phyloP scores from a whole-genome alignment of 2,113 vertebrate species.

The Meles meles region DNA sequence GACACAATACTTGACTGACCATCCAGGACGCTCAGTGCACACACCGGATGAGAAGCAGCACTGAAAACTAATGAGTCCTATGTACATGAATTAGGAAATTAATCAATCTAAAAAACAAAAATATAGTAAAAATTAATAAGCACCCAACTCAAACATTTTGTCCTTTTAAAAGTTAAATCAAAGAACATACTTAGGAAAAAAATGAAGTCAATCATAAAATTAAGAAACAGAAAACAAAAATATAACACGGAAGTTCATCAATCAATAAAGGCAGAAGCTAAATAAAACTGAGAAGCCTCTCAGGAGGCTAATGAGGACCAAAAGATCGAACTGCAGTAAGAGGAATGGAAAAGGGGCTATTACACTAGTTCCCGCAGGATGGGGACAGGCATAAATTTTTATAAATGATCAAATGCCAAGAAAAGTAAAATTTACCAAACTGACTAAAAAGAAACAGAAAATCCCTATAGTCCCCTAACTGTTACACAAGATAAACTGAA shows the following conservation, averaged over 20 bases:
- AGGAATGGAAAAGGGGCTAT: background rate
- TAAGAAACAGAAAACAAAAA: slow-evolving; percentile 31
- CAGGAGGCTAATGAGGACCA: background rate
- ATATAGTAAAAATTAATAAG: background rate
- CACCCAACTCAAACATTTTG: background rate
- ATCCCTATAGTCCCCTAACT: background rate
- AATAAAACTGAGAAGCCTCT: background rate
- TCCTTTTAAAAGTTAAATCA: slow-evolving; percentile 22
- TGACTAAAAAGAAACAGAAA: background rate
- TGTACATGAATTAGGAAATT: background rate
- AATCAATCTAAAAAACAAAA: background rate
- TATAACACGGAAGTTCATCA: background rate
- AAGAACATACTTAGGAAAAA: slow-evolving; percentile 20
- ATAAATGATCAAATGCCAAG: background rate
- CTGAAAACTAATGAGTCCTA: background rate
- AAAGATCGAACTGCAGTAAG: background rate
- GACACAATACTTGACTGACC: background rate
- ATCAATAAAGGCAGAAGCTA: background rate
- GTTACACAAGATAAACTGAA: background rate
- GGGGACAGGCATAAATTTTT: background rate
- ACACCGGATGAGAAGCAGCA: background rate
- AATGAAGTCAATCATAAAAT: background rate
- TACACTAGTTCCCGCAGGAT: background rate
- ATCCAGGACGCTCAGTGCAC: background rate
- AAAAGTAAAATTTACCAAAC: background rate